Evolutionary conservation across 2,888 invertebrate genomes (phyloP).

Genomic region (Mayetiola destructor): DNA sequence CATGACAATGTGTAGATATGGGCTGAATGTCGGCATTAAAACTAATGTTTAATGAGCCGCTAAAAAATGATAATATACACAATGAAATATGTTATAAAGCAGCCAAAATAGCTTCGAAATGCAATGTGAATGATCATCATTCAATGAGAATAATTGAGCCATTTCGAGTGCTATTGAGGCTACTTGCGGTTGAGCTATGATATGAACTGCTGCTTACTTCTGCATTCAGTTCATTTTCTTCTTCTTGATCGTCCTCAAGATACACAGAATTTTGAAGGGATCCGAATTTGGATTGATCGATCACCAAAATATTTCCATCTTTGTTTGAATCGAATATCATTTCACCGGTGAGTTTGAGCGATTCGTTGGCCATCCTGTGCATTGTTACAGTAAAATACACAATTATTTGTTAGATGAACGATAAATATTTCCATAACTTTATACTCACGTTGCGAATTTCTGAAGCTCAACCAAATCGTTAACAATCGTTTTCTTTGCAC

Average conservation of each 20-base stretch:
- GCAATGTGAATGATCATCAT: too few relatives aligned
- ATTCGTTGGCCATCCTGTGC: too few relatives aligned
- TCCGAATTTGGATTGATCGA: conserved; percentile 6
- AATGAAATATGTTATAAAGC: too few relatives aligned
- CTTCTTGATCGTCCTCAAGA: background rate
- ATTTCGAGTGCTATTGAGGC: too few relatives aligned
- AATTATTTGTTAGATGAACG: conserved; percentile 23
- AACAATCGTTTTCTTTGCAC: background rate
- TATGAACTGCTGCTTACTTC: background rate
- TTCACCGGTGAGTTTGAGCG: too few relatives aligned
- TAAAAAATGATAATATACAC: too few relatives aligned
- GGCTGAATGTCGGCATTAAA: too few relatives aligned
- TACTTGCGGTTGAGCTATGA: background rate
- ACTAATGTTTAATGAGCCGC: too few relatives aligned
- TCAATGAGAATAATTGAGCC: too few relatives aligned
- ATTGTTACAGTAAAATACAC: conserved; percentile 27
- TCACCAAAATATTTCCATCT: conserved; percentile 25
- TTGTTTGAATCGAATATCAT: too few relatives aligned
- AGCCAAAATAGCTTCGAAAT: too few relatives aligned
- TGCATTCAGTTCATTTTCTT: background rate
- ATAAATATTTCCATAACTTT: background rate
- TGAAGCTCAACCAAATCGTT: background rate
- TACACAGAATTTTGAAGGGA: background rate
- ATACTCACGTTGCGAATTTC: background rate
- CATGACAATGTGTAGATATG: too few relatives aligned